Conservation (phyloP, 2,888 invertebrate genomes). For the Myathropa florea region DNA sequence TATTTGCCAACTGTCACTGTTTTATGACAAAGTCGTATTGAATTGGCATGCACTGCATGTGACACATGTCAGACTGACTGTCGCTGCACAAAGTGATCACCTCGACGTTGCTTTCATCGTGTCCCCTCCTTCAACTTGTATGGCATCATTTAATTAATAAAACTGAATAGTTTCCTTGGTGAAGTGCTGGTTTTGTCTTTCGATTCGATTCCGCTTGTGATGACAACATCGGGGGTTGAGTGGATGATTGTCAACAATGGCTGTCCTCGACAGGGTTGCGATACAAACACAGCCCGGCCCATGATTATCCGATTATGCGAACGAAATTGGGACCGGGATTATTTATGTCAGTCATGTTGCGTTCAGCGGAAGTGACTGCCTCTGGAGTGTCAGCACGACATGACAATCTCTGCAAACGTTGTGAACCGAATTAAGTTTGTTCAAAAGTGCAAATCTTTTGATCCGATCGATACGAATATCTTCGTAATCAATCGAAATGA, state of each 20-base stretch:
- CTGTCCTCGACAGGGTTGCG: background rate
- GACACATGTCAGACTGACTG: conserved; percentile 34
- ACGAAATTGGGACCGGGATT: background rate
- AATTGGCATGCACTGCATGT: conserved; percentile 21
- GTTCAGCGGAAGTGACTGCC: background rate
- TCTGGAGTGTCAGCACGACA: background rate
- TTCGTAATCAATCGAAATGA: no score
- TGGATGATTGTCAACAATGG: background rate
- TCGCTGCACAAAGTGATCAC: conserved; percentile 34
- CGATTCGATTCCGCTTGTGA: background rate
- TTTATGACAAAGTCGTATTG: conserved; percentile 9
- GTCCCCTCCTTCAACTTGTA: conserved; percentile 38
- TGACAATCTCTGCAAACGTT: background rate
- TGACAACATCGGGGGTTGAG: conserved; percentile 12
- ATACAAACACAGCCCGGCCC: background rate
- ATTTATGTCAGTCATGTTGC: background rate
- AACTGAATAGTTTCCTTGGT: conserved; percentile 35
- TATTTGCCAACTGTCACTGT: conserved; percentile 39
- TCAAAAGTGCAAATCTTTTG: background rate
- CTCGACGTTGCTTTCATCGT: conserved; percentile 8
- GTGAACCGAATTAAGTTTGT: background rate
- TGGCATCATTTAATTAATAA: conserved; percentile 53
- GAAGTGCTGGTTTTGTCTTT: background rate
- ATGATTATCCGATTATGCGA: background rate
- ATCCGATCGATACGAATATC: background rate